Percentiles rank a stretch among this genome's conserved stretches.
Evolutionary conservation across 2,113 vertebrate species (phyloP).

Genomic region (Callaeas wilsoni): DNA sequence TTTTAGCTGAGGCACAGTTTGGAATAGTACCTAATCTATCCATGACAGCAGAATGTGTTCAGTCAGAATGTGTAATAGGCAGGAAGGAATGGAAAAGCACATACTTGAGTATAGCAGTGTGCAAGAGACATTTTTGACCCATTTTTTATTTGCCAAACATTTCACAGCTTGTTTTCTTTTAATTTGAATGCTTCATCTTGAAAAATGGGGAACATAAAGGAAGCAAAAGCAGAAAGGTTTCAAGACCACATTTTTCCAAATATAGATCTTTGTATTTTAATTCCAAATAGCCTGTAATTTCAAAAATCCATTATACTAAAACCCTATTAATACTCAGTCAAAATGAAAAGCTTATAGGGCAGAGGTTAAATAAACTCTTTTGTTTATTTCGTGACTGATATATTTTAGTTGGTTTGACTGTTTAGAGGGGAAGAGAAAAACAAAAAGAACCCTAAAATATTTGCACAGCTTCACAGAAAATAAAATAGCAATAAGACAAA

Average conservation of each 20-base stretch:
- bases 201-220: neutral
- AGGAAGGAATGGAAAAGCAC: neutral
- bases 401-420: neutral
- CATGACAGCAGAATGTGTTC: neutral
- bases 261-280: neutral
- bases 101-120: neutral
- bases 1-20: neutral
- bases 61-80: neutral
- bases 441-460: neutral
- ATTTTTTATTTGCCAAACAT: neutral
- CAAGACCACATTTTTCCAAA: neutral
- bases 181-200: neutral
- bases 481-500: neutral
- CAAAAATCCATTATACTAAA: conserved; percentile 28
- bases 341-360: neutral
- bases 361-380: conserved; percentile 30
- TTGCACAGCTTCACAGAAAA: conserved; percentile 4
- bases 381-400: conserved; percentile 3
- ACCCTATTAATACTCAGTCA: neutral
- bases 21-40: neutral
- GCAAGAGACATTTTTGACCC: neutral
- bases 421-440: neutral
- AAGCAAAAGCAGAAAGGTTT: neutral
- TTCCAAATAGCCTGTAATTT: neutral
- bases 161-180: conserved; percentile 22